Base-by-base conservation (phyloP, 2,888 invertebrate species). In the Drosophila macrothrix region DNA sequence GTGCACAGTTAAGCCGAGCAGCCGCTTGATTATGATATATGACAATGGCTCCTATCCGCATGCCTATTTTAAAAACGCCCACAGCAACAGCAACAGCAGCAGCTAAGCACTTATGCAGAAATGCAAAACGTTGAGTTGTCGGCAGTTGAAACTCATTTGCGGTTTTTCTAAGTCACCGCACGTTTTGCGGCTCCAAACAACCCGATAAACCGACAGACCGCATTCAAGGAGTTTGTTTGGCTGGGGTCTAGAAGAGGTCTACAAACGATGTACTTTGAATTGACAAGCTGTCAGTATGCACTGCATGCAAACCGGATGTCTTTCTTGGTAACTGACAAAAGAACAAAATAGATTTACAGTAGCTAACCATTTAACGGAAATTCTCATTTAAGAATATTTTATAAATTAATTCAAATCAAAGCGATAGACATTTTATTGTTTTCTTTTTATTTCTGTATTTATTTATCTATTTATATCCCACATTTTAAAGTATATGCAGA, bases 221-320 rank as follows among this genome's bases (percentile, higher is more conserved):
- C 58, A 60, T 73, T 74, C 82, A 73, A 78, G 49, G 70, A 54
- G 76, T 78, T 78, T 72, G 76, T 78, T 78, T 72, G 62, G 58
- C 59, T 73, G 63, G 41, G 62, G 78, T 72, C 69, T 50, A 19
- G 52, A 55, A 56, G 76, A 63, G 83, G 66, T 63, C 60, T 54
- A 58, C 68, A 83, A 77, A 66, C 64, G 82, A 86, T 90, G 84
- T 87, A 91, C 78, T 80, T 87, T 74, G 90, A 89, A 87, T 90
- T 87, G 88, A 87, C 90, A 81, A 89, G 91, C 72, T 81, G 88
- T 75, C 84, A 77, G 52, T 64, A 54, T 56, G 64, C 71, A 66
- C 69, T 66, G 77, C 74, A 66, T 37, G 68, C 68, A 28, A 84
- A 66, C 91, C 85, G 91, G 85, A 90, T 85, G 85, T 84, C 88